Base-by-base conservation (phyloP, 2,113 vertebrate genomes). In the Rhadina sibilatrix region DNA sequence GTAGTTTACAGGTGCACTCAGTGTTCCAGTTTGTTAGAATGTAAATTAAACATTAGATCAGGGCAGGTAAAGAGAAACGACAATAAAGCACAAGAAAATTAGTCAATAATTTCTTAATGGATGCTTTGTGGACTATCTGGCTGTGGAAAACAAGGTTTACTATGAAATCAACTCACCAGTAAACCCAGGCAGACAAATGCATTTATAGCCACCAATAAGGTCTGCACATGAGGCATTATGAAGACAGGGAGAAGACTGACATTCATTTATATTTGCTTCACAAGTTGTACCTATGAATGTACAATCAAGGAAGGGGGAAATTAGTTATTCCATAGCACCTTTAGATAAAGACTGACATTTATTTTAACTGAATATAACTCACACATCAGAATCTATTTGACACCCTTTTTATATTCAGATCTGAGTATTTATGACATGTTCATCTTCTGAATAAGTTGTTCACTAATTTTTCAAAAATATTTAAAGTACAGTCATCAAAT, bases 221-320 rank as follows among this genome's bases (percentile, higher is more conserved):
- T 99, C 97, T 86, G 96, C 28, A 90, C 98, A 99, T 2, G 96
- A 98, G 68, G 96, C 97, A 27, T 97, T 98, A 93, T 98, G 97
- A 59, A 97, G 89, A 83, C 98, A 99, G 15, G 97, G 98, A 37
- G 96, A 98, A n/a, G 97, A 98, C 12, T 95, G 85, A 85, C 98
- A 98, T 90, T 98, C 98, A 53, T 99, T 97, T 89, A 97, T 91
- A 88, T 98, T 97, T 94, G 98, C 96, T 97, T 99, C 98, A 98
- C 98, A 98, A 86, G 95, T 91, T 77, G 81, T 56, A 18, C 98
- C 98, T 98, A 90, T 60, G 78, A 87, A 76, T 28, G 64, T 1
- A 87, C 5, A 72, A 27, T 31, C 33, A 75, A 35, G 15, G 7
- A 90, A 59, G 46, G 16, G 25, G 16, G 12, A 66, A 40, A 74